Base-by-base conservation (phyloP, 2,113 vertebrate genomes). In the Bufo bufo region DNA sequence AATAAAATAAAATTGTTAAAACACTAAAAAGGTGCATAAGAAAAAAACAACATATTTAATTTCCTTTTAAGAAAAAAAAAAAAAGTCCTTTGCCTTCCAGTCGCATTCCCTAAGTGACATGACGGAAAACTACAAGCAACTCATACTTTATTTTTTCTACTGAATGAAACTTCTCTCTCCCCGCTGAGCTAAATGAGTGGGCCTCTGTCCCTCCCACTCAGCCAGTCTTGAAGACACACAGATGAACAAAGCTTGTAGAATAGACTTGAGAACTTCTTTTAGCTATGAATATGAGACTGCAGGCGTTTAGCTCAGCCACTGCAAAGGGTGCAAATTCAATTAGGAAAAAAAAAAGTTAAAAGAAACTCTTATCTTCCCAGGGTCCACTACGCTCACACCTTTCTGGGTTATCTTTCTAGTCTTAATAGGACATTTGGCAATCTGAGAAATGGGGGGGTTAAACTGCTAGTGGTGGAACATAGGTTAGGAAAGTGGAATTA, bases 141-240 rank as follows among this genome's bases (percentile, higher is more conserved):
- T 33, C 78, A 81, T 45, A 81, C 78, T 59, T 58, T 56, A 54
- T 56, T 79, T 59, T 81, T 81, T 61, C 78, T 59, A 59, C 33
- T 58, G 56, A 81, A 59, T 81, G 78, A 43, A 80, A 61, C 23
- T 81, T 59, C 43, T 81, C 23, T 47, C 33, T 61, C n/a, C 78
- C 78, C 19, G 78, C 78, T 81, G 78, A 59, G 78, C 78, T 45
- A 81, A 81, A 80, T 80, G 11, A 81, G 78, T 81, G 56, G 78
- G 78, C 56, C 78, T 45, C 78, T 81, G 56, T 59, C 78, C 78
- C 78, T 81, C 78, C 78, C 52, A 43, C 78, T 81, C 54, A 43
- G 13, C 56, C 58, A 8, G 78, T 59, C 78, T 61, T 8, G 12
- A 6, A 80, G 54, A 81, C 59, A 80, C 77, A 81, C 78, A 81